Evolutionary conservation across 2,888 invertebrate genomes (phyloP).

Genomic region (Drosophila meridiana): DNA sequence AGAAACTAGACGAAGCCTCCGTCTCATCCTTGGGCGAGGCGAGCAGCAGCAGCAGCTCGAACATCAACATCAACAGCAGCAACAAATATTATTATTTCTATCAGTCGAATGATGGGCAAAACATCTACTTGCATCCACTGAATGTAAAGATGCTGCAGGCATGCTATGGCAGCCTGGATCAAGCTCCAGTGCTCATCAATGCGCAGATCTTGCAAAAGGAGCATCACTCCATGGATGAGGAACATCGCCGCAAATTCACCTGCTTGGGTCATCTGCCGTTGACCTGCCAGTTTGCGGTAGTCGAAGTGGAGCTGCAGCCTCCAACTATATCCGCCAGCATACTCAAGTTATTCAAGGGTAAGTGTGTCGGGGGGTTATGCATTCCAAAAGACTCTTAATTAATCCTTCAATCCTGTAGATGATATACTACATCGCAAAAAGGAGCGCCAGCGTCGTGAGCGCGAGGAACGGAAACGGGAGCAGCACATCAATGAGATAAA

Average conservation of each 20-base stretch:
- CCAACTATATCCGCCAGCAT: conserved; percentile 90
- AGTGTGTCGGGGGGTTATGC: neutral
- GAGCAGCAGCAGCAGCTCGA: conserved; percentile 59
- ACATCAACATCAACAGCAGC: conserved; percentile 85
- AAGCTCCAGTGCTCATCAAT: conserved; percentile 90
- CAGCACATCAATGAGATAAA: conserved; percentile 91
- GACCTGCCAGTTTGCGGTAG: conserved; percentile 95
- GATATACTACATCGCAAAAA: conserved; percentile 91
- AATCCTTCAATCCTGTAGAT: conserved; percentile 85
- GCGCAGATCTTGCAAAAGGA: conserved; percentile 95
- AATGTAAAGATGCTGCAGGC: conserved; percentile 95
- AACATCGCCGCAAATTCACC: conserved; percentile 90
- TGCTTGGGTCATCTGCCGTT: conserved; percentile 95
- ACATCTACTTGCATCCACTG: conserved; percentile 95
- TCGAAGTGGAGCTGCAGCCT: conserved; percentile 92
- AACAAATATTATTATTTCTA: conserved; percentile 84
- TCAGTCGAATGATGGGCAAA: conserved; percentile 95
- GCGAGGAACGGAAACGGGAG: conserved; percentile 92
- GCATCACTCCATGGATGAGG: conserved; percentile 93
- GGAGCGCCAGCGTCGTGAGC: conserved; percentile 89
- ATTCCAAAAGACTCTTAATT: neutral
- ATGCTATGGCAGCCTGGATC: conserved; percentile 92
- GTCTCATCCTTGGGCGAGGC: conserved; percentile 61
- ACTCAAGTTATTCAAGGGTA: conserved; percentile 89
- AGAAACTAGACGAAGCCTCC: conserved; percentile 61